Conservation (phyloP, 2,113 vertebrate genomes). For the Clarias batrachus region DNA sequence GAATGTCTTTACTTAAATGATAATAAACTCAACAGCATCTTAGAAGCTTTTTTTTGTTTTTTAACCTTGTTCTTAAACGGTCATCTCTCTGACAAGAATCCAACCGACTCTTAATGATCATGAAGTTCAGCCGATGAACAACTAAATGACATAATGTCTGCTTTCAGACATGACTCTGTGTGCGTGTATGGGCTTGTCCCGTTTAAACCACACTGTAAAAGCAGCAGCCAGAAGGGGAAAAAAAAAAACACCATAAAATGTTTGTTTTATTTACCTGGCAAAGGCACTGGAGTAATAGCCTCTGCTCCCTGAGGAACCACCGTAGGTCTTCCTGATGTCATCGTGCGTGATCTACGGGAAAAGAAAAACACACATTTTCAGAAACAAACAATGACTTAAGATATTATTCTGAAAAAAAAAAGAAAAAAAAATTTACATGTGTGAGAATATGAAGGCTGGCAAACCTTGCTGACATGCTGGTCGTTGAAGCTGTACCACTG, state of each 20-base stretch:
- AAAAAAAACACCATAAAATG: background rate
- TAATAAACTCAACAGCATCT: conserved; percentile 1
- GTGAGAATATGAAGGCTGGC: background rate
- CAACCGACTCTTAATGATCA: conserved; percentile 9
- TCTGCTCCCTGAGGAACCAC: conserved; percentile 93
- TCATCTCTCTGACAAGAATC: conserved; percentile 9
- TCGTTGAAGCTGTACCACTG: conserved; percentile 99
- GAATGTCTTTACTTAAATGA: background rate
- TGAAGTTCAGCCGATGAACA: too few relatives aligned
- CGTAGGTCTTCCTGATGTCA: conserved; percentile 97
- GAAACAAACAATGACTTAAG: background rate
- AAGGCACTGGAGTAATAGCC: conserved; percentile 98
- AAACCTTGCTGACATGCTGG: conserved; percentile 98
- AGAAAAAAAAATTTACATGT: background rate
- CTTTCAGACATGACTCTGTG: background rate
- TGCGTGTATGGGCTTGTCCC: background rate
- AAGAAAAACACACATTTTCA: background rate
- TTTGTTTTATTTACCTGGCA: conserved; percentile 81
- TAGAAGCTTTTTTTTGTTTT: background rate
- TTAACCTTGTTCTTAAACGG: conserved; percentile 21
- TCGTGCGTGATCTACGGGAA: conserved; percentile 90
- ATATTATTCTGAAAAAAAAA: background rate
- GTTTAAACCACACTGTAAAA: background rate
- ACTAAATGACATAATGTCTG: too few relatives aligned
- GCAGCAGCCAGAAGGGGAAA: background rate